These are phyloP conservation scores for Montipora capitata DNA, from an alignment of 92 coral and sea anemone species.

Conservation along the genomic window DNA sequence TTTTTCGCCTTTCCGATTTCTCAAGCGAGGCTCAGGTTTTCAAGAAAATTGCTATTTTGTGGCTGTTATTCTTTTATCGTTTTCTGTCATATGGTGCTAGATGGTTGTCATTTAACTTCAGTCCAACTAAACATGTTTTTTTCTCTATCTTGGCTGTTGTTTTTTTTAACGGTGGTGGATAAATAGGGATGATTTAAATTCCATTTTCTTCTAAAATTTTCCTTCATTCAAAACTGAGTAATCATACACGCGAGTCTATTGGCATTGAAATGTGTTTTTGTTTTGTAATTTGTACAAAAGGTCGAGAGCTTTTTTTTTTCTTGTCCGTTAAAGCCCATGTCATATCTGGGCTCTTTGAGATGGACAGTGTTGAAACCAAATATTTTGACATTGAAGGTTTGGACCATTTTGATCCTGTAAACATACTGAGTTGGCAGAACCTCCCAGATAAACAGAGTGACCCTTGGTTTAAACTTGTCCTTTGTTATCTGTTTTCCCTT, in stretches of 20 bases:
- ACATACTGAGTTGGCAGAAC: neutral
- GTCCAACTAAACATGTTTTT: neutral
- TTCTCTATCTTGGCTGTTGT: neutral
- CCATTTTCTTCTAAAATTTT: neutral
- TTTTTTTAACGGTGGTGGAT: neutral
- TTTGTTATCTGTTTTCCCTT: neutral
- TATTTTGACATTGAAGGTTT: neutral
- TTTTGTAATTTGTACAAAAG: neutral
- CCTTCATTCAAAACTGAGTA: neutral
- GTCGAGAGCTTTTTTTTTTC: neutral
- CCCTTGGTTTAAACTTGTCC: neutral
- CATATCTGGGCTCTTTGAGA: neutral
- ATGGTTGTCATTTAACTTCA: neutral
- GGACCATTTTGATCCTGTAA: neutral
- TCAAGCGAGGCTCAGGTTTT: neutral
- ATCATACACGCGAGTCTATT: neutral
- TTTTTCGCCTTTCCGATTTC: slow-evolving; percentile 31
- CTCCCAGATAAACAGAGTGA: neutral
- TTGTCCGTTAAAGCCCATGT: too few species aligned
- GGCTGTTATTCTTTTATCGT: neutral
- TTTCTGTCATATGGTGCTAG: neutral
- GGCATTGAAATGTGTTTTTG: neutral
- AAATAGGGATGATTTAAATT: neutral
- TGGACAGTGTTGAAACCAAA: neutral
- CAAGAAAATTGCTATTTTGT: too few species aligned